A percentile compares a stretch with the other conserved stretches of the same genome.
Conservation (phyloP, 2,888 invertebrate genomes). For the Folsomia manolachei region DNA sequence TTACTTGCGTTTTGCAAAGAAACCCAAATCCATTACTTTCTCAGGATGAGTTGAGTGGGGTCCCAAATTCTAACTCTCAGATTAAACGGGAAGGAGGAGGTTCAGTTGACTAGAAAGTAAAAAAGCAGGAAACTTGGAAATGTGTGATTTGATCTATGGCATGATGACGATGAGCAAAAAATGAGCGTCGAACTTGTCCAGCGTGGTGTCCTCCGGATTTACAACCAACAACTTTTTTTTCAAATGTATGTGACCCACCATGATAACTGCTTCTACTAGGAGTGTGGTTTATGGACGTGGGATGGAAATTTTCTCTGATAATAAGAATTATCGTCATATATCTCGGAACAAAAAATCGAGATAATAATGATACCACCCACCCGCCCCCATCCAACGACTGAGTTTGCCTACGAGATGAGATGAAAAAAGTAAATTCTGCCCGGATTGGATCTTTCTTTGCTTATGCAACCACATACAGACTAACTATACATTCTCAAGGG, state of each 20-base stretch:
- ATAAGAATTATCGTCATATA: slow-evolving; percentile 7
- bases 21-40: slow-evolving; percentile 1
- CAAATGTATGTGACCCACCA: not conserved
- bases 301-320: not conserved
- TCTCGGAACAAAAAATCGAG: not conserved
- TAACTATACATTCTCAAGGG: too few species aligned
- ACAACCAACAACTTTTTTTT: not conserved
- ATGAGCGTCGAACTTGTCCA: slow-evolving; percentile 4
- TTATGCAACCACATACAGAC: not conserved
- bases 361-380: not conserved
- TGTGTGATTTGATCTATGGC: slow-evolving; percentile 5
- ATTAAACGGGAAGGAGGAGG: not conserved
- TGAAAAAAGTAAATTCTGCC: not conserved
- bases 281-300: not conserved
- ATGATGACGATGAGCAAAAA: slow-evolving; percentile 10
- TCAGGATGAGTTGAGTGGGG: too few species aligned
- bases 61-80: too few species aligned
- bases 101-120: not conserved
- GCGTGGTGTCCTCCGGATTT: not conserved
- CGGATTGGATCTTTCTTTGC: too few species aligned
- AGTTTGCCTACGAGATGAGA: not conserved
- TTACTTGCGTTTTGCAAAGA: too few species aligned
- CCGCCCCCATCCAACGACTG: not conserved
- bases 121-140: not conserved
- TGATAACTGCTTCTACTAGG: not conserved